Evolutionary conservation across 2,113 vertebrate species (phyloP).

Genomic region (Dipodomys spectabilis): DNA sequence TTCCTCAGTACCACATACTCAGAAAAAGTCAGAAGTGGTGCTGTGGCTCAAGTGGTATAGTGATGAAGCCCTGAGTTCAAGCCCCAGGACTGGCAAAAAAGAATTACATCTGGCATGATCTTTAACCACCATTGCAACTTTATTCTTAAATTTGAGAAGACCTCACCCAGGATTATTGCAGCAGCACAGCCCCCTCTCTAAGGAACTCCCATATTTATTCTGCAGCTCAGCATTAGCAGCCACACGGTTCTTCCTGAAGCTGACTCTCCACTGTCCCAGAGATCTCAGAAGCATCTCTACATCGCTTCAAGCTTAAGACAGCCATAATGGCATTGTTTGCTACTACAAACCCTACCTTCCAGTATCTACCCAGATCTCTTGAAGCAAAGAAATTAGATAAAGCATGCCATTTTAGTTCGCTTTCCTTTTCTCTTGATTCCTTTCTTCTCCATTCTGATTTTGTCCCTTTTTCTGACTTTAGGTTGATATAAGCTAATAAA

Average conservation of each 20-base stretch:
- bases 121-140: neutral
- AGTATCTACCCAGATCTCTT: neutral
- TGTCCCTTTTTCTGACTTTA: neutral
- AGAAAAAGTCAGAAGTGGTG: too few relatives aligned
- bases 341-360: neutral
- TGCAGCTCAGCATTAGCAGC: neutral
- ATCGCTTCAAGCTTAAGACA: neutral
- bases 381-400: neutral
- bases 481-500: neutral
- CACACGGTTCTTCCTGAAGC: neutral
- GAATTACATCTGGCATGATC: neutral
- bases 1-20: too few relatives aligned
- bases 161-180: constrained; percentile 2
- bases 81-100: too few relatives aligned
- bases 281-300: neutral
- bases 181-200: neutral
- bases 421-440: neutral
- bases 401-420: neutral
- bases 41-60: too few relatives aligned
- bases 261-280: neutral
- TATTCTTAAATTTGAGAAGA: neutral
- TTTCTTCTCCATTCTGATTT: neutral
- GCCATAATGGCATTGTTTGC: neutral
- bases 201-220: neutral
- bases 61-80: too few relatives aligned